A percentile compares a stretch with the other conserved stretches of the same genome.
These are phyloP conservation scores for Aphodius sticticus DNA, from an alignment of 2,888 invertebrate species.

Conservation along the genomic window DNA sequence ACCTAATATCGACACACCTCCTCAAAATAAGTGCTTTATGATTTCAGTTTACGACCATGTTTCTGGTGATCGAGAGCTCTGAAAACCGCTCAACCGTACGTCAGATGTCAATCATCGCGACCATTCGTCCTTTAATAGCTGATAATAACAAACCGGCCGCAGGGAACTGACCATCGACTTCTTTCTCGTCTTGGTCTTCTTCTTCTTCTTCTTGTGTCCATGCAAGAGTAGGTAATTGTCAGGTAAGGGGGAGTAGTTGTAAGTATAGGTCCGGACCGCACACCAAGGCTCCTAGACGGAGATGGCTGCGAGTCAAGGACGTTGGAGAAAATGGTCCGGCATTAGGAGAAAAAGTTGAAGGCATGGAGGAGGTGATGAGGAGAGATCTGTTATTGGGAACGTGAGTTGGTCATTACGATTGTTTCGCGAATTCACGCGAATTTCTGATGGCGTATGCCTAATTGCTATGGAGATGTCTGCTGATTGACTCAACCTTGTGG, in stretches of 20 bases:
- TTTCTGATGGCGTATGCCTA: not conserved
- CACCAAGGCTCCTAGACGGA: conserved; percentile 17
- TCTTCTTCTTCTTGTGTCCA: not conserved
- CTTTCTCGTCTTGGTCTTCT: not conserved
- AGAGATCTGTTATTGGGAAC: not conserved
- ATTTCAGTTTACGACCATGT: not conserved
- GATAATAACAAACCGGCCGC: conserved; percentile 11
- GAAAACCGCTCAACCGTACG: not conserved
- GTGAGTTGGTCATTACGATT: not conserved
- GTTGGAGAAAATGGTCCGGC: not conserved
- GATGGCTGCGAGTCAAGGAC: conserved; percentile 18
- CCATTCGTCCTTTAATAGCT: conserved; percentile 28
- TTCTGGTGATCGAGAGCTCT: not conserved
- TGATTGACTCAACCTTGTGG: not conserved
- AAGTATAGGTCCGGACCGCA: not conserved
- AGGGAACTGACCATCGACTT: not conserved
- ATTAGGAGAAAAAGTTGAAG: not conserved
- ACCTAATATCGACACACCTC: not conserved
- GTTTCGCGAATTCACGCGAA: not conserved
- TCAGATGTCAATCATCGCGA: conserved; percentile 27
- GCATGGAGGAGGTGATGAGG: not conserved
- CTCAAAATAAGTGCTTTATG: not conserved
- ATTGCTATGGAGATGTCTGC: not conserved
- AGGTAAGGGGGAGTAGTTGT: not conserved
- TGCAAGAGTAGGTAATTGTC: not conserved